Percentiles rank a stretch among this genome's conserved stretches.
Conservation (phyloP, 2,113 vertebrate species). For the Tichodroma muraria region DNA sequence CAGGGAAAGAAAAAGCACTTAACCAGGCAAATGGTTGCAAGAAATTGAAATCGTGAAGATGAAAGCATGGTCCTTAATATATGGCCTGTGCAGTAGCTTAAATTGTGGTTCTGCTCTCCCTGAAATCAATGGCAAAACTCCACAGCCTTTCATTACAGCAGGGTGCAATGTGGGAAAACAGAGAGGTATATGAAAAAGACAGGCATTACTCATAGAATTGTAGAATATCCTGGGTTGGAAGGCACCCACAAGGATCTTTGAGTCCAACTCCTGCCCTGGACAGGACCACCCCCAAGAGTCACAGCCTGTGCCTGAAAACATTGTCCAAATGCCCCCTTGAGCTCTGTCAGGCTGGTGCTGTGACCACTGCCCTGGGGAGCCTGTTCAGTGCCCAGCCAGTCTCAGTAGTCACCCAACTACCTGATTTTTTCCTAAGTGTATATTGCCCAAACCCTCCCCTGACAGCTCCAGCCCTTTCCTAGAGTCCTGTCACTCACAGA, state of each 20-base stretch:
- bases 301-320: too few species aligned
- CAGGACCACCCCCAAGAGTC: neutral
- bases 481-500: accelerated
- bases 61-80: neutral
- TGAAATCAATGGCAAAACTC: neutral
- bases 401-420: neutral
- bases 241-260: neutral
- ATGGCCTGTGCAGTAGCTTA: neutral
- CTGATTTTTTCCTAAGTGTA: neutral
- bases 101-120: neutral
- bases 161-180: neutral
- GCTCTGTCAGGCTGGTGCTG: neutral
- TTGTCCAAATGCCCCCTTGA: neutral
- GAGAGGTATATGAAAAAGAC: neutral
- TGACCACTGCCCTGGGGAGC: neutral
- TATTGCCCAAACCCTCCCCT: neutral
- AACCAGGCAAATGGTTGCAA: neutral
- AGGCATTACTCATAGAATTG: neutral
- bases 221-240: neutral
- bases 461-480: neutral
- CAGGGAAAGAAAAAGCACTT: neutral
- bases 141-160: neutral
- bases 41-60: neutral
- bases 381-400: neutral
- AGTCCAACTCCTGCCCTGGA: neutral